phyloP scores from a whole-genome alignment of 35 echinoderm and acorn worm species.

The Anneissia japonica region DNA sequence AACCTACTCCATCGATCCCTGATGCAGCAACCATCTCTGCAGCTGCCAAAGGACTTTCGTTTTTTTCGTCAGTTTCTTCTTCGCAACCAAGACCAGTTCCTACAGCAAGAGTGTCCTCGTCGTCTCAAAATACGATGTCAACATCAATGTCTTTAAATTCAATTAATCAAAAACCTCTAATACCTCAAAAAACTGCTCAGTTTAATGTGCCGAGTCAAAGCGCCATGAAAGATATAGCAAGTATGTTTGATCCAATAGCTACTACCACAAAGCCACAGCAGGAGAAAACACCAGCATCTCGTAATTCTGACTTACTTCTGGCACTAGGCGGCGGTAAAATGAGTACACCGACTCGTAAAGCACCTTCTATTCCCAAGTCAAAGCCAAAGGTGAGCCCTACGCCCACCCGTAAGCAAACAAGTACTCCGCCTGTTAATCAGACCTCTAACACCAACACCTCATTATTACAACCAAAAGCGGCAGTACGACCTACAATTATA shows the following conservation, averaged over 20 bases:
- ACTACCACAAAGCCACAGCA: background rate
- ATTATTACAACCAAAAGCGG: background rate
- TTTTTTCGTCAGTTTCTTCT: background rate
- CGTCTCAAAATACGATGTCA: background rate
- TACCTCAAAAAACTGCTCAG: background rate
- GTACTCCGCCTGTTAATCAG: slow-evolving; percentile 11
- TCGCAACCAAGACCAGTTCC: background rate
- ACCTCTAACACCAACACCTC: background rate
- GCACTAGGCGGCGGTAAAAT: slow-evolving; percentile 4
- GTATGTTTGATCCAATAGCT: background rate
- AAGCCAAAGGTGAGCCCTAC: background rate
- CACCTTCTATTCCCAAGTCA: slow-evolving; percentile 4
- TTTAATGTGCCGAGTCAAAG: background rate
- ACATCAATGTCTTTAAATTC: background rate
- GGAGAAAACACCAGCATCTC: background rate
- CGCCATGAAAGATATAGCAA: background rate
- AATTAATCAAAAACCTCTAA: background rate
- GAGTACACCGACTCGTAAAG: slow-evolving; percentile 7
- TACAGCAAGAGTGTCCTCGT: background rate
- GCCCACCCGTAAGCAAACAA: slow-evolving; percentile 3
- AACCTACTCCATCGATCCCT: background rate
- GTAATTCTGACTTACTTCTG: background rate
- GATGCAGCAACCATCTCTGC: background rate
- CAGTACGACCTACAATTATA: background rate
- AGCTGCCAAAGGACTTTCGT: background rate